Conservation (phyloP, 2,113 vertebrate species). For the Ellobius talpinus region DNA sequence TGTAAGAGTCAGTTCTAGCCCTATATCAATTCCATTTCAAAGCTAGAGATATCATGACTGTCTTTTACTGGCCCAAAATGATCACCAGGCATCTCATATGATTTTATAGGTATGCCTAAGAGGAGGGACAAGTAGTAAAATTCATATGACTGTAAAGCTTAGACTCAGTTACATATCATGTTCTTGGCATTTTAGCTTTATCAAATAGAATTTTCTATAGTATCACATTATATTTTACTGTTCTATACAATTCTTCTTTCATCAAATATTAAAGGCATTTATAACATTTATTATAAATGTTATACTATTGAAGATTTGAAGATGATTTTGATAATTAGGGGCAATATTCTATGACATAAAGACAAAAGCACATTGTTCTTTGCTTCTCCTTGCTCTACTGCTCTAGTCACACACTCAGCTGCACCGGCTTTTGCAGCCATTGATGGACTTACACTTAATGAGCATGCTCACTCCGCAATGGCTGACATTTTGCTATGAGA, state of each 20-base stretch:
- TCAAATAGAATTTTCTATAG: not conserved
- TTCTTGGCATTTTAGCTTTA: not conserved
- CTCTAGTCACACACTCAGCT: not conserved
- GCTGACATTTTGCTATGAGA: conserved; percentile 85
- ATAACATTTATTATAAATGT: conserved; percentile 21
- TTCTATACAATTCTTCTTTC: conserved; percentile 55
- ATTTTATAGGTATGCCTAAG: not conserved
- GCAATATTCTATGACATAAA: conserved; percentile 61
- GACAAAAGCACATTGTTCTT: conserved; percentile 29
- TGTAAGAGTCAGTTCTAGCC: not conserved
- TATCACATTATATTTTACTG: not conserved
- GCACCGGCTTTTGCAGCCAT: not conserved
- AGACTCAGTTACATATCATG: not conserved
- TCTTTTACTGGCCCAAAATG: not conserved
- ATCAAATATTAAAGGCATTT: conserved; percentile 50
- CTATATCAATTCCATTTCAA: conserved; percentile 29
- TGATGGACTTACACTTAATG: conserved; percentile 74
- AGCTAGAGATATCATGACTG: not conserved
- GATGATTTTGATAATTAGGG: conserved; percentile 65
- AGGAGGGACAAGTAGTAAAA: not conserved
- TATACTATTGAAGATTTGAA: conserved; percentile 71
- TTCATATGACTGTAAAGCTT: not conserved
- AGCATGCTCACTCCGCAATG: conserved; percentile 58
- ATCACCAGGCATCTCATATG: not conserved
- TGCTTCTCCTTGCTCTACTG: conserved; percentile 6